Conservation (phyloP, 1,140 invertebrate species). For the Anastatus disparis region DNA sequence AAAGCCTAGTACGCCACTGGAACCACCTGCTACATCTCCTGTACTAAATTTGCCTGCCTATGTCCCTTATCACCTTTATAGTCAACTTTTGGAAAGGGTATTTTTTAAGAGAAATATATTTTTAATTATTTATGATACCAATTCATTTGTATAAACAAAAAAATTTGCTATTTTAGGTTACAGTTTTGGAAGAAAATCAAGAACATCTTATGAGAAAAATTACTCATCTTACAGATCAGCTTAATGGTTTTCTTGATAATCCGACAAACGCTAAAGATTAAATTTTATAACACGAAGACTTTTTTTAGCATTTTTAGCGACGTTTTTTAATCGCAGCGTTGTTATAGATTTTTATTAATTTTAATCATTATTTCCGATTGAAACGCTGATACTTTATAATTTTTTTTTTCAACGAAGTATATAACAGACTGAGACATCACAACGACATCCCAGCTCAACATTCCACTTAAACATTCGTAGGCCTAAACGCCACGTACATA, state of each 20-base stretch:
- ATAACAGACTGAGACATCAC: slow-evolving; percentile 38
- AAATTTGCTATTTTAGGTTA: slow-evolving; percentile 50
- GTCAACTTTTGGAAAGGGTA: slow-evolving; percentile 62
- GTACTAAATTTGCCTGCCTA: slow-evolving; percentile 50
- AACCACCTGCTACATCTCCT: slow-evolving; percentile 44
- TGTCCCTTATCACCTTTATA: slow-evolving; percentile 62
- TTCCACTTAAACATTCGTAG: slow-evolving; percentile 33
- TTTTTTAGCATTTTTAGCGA: slow-evolving; percentile 30
- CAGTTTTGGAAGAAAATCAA: slow-evolving; percentile 60
- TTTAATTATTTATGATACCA: not conserved
- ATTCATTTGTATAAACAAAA: not conserved
- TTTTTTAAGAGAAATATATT: too few species aligned
- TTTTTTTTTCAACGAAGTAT: slow-evolving; percentile 13
- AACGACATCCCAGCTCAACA: slow-evolving; percentile 34
- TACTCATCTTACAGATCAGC: slow-evolving; percentile 57
- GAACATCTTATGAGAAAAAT: slow-evolving; percentile 57
- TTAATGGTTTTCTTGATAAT: slow-evolving; percentile 50
- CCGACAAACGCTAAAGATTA: slow-evolving; percentile 54
- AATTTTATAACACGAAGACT: slow-evolving; percentile 35
- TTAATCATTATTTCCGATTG: slow-evolving; percentile 5
- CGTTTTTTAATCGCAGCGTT: slow-evolving; percentile 6
- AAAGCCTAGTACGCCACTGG: slow-evolving; percentile 46
- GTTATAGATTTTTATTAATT: slow-evolving; percentile 25
- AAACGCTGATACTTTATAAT: not conserved
- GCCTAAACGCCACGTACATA: not conserved